These are phyloP conservation scores for Eueides isabella DNA, from an alignment of 1,140 invertebrate species.

Conservation along the genomic window DNA sequence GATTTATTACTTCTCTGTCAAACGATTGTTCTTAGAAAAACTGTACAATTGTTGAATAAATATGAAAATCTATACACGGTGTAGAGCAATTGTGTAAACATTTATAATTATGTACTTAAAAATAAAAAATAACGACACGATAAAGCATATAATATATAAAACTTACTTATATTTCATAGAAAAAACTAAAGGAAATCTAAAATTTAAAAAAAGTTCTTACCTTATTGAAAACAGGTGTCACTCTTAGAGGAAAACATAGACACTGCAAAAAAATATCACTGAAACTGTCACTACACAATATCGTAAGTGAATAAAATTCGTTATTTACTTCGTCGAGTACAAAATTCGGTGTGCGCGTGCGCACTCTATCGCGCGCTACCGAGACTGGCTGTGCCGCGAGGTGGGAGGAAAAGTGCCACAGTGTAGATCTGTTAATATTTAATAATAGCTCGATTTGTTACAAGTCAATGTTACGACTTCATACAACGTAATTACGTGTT, in stretches of 20 bases:
- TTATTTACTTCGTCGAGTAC: background rate
- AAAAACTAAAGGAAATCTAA: constrained; percentile 29
- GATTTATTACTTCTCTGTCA: constrained; percentile 1
- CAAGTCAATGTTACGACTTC: constrained; percentile 34
- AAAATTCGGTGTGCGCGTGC: constrained; percentile 49
- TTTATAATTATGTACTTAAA: background rate
- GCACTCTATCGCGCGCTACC: constrained; percentile 62
- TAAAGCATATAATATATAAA: background rate
- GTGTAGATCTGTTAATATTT: constrained; percentile 39
- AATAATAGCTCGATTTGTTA: constrained; percentile 36
- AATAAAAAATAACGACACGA: background rate
- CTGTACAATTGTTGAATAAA: background rate
- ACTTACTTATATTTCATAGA: no score
- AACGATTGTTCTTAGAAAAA: constrained; percentile 9
- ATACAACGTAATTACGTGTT: constrained; percentile 15
- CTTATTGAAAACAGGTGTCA: constrained; percentile 63
- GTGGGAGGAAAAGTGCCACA: constrained; percentile 46
- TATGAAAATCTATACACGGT: background rate
- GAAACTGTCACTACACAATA: constrained; percentile 56
- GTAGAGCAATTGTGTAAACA: background rate
- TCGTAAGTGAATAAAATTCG: background rate
- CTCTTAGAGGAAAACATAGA: constrained; percentile 39
- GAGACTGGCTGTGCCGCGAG: constrained; percentile 59
- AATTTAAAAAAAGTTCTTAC: no score
- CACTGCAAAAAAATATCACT: constrained; percentile 39